Conservation (phyloP, 2,797 vertebrate genomes). For the Sciurus carolinensis region DNA sequence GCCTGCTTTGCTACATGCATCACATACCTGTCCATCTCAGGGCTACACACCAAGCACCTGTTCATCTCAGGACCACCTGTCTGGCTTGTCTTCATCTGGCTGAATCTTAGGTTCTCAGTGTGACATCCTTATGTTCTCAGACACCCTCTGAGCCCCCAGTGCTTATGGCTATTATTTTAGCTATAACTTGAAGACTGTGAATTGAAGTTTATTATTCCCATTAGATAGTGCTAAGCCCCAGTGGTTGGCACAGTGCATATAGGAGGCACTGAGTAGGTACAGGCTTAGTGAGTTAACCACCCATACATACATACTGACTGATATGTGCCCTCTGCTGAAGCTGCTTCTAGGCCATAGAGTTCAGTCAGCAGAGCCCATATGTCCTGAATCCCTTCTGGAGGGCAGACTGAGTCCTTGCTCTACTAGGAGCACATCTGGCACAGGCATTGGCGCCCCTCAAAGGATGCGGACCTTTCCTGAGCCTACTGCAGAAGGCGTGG, state of each 20-base stretch:
- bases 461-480: background rate
- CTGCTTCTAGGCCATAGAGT: background rate
- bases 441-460: background rate
- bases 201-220: conserved; percentile 18
- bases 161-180: conserved; percentile 5
- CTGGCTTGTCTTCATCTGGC: background rate
- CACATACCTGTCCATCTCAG: background rate
- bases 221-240: background rate
- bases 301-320: background rate
- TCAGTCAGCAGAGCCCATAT: background rate
- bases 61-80: background rate
- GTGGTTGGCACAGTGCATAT: background rate
- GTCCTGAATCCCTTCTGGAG: background rate
- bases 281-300: background rate
- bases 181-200: background rate
- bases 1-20: background rate
- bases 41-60: background rate
- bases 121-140: background rate
- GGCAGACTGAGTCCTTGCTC: background rate
- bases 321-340: background rate
- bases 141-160: background rate
- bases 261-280: background rate
- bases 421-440: background rate
- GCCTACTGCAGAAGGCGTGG: background rate
- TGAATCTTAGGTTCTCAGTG: background rate